phyloP scores from a whole-genome alignment of 2,113 vertebrate genomes.

The Sylvietta virens region DNA sequence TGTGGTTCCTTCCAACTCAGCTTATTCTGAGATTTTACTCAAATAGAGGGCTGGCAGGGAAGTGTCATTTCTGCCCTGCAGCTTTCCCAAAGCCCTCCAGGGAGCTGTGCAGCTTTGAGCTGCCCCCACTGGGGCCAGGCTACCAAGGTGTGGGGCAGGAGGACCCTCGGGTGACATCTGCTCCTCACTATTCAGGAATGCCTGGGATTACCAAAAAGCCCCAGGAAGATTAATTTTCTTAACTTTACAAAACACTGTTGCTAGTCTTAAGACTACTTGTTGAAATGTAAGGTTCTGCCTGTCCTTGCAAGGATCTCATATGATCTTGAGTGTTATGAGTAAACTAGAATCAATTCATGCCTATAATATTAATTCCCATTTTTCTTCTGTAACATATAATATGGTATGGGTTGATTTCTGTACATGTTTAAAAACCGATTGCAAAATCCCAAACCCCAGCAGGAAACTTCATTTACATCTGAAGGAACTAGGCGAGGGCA shows the following conservation, averaged over 20 bases:
- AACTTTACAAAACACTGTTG: background rate
- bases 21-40: background rate
- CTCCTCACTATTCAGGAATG: background rate
- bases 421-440: too few species aligned
- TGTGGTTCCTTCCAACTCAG: background rate
- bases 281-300: fast-evolving
- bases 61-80: background rate
- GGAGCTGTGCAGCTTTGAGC: background rate
- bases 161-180: background rate
- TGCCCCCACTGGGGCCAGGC: fast-evolving
- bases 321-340: background rate
- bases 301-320: background rate
- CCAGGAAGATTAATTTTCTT: background rate
- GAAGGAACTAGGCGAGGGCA: too few species aligned
- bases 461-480: too few species aligned
- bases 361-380: too few species aligned
- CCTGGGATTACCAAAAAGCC: background rate
- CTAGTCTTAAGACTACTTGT: background rate
- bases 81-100: background rate
- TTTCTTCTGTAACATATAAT: too few species aligned
- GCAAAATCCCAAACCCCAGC: too few species aligned
- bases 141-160: background rate
- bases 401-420: too few species aligned
- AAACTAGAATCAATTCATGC: too few species aligned
- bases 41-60: background rate